Evolutionary conservation across 2,888 invertebrate species (phyloP), one percentile per base, ranked within the genome.

Genomic region (Parochlus steinenii): DNA sequence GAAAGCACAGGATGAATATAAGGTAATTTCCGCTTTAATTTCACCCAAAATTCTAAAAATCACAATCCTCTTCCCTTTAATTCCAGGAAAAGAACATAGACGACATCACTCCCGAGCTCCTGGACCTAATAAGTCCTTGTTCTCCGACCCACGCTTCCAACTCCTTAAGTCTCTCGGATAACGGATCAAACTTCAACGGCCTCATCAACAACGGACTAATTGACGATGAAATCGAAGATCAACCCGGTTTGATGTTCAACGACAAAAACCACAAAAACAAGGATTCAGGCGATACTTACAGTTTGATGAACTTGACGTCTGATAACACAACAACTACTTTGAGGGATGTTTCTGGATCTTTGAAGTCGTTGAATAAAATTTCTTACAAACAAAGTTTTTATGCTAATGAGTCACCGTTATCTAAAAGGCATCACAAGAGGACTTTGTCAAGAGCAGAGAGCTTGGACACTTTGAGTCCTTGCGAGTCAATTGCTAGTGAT

Each of bases 181-280:
- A 50, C 11, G 38, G 32, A 19, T 34, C 26, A 17, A 79, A 79
- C 12, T 65, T 77, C 42, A n/a, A n/a, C n/a, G n/a, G n/a, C n/a
- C n/a, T n/a, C n/a, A 10, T 19, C 3, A 22, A 34, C 19, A 82
- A 83, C 53, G 83, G 74, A 56, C 70, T 87, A 41, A 74, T 74
- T 41, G 87, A 89, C 48, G 87, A 89, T 47, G 87, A 89, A 57
- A 87, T 89, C 40, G 82, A 82, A 26, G 87, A 89, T 60, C 87
- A 89, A 50, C 87, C 87, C 8, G 85, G 77, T 2, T 54, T 89
- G 42, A 64, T 81, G 10, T 82, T 83, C 48, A 74, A 76, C 51
- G 77, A 77, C 55, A 66, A 69, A 48, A 37, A 39, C 7, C n/a
- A 22, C n/a, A 22, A 8, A 22, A 8, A 10, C 23, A 22, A 22